Base-by-base conservation (phyloP, 2,113 vertebrate genomes). In the Rhinopomastus cyanomelas region DNA sequence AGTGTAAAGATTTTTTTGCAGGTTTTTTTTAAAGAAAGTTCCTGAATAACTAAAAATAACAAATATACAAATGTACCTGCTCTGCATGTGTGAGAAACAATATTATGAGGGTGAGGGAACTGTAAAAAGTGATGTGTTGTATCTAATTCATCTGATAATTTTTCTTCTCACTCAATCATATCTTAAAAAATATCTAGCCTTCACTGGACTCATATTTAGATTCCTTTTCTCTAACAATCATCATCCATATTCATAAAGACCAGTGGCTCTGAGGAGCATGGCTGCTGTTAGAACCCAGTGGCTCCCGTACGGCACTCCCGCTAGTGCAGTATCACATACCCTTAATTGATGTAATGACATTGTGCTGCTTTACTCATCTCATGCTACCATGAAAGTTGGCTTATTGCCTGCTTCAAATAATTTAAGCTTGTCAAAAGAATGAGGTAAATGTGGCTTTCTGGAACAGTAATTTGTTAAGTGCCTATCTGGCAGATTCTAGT, bases 381-480 rank as follows among this genome's bases (percentile, higher is more conserved):
- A 49, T 71, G 60, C 44, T 90, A 59, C 64, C 44, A 61, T 36
- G 52, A 71, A 85, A n/a, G 15, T 11, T 95, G 88, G 86, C 77
- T 77, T 95, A 55, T 52, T 92, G 87, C 55, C 69, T 78, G 88
- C 49, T 71, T 91, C 36, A 90, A 89, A 93, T 81, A 85, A 81
- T 46, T 68, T 81, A 68, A 74, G 46, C 6, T 79, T 91, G 59
- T 88, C 73, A 77, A 88, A 89, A 79, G 81, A 87, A 88, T 91
- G 69, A 91, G 48, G 66, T 73, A 77, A 82, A 81, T 8, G 8
- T 56, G 42, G n/a, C 23, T 91, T 93, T 91, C 81, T 85, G 77
- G 71, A 95, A 77, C 34, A 84, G 44, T 34, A 92, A 93, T 82
- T 91, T 87, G 22, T 73, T 80, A 91, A 94, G 74, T 80, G 52